phyloP scores from a whole-genome alignment of 2,888 invertebrate genomes.

The Tipula unca region DNA sequence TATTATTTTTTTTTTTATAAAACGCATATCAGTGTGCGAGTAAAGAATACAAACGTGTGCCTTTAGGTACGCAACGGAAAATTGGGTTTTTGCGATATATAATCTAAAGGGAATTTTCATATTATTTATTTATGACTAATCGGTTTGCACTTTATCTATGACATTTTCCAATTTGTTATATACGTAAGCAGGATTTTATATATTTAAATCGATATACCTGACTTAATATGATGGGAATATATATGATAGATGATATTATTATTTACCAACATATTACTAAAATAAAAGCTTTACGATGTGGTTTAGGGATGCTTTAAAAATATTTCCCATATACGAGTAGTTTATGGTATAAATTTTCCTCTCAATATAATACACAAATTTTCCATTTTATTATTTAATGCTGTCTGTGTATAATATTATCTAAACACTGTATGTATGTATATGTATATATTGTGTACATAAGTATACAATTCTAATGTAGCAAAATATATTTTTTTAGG shows the following conservation, averaged over 20 bases:
- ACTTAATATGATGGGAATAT: background rate
- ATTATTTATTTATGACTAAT: background rate
- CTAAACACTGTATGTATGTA: background rate
- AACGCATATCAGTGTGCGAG: background rate
- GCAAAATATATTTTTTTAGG: too few species aligned
- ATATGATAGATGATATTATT: background rate
- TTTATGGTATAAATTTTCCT: background rate
- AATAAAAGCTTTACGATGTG: background rate
- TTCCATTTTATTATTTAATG: background rate
- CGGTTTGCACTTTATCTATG: background rate
- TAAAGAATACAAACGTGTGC: background rate
- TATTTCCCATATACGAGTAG: background rate
- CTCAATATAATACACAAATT: background rate
- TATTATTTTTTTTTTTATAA: background rate
- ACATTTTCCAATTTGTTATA: background rate
- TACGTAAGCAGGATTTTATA: background rate
- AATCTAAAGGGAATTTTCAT: background rate
- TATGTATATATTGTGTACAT: background rate
- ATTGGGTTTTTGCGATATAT: background rate
- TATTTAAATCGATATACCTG: background rate
- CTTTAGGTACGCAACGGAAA: too few species aligned
- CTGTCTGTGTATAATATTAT: background rate
- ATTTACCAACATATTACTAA: background rate
- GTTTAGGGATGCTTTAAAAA: background rate
- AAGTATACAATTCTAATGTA: too few species aligned